Conservation (phyloP, 2,888 invertebrate species). For the Colletes collaris region DNA sequence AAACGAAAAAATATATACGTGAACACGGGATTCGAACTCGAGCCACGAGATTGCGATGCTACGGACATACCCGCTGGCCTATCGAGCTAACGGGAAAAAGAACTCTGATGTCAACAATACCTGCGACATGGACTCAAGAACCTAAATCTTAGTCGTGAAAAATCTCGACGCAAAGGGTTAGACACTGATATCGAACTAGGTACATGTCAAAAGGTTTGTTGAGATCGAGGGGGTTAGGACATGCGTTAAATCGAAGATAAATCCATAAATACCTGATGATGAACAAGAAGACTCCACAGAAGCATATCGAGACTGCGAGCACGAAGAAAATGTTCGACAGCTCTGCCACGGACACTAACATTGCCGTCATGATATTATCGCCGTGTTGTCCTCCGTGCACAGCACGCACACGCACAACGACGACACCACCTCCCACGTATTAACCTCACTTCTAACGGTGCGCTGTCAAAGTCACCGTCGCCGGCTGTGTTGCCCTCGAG, state of each 20-base stretch:
- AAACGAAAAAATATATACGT: neutral
- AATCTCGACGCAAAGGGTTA: neutral
- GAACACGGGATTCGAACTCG: neutral
- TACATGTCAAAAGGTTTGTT: no score
- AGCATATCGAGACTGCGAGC: conserved; percentile 88
- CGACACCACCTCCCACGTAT: conserved; percentile 34
- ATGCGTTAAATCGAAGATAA: neutral
- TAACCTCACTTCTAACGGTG: conserved; percentile 57
- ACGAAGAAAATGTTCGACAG: conserved; percentile 91
- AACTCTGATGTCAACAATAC: neutral
- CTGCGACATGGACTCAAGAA: no score
- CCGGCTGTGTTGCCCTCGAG: conserved; percentile 18
- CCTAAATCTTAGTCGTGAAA: neutral
- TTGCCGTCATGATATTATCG: conserved; percentile 84
- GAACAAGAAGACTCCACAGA: conserved; percentile 90
- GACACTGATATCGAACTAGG: no score
- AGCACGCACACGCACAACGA: conserved; percentile 48
- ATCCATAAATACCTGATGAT: conserved; percentile 86
- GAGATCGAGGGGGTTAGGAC: no score
- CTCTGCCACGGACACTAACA: conserved; percentile 88
- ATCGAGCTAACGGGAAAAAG: neutral
- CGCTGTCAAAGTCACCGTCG: conserved; percentile 53
- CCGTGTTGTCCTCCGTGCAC: conserved; percentile 44
- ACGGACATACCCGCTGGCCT: neutral
- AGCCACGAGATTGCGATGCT: neutral